Evolutionary conservation across 2,797 vertebrate species (phyloP), one percentile per base, ranked within the genome.

Genomic region (Danio kyathit): DNA sequence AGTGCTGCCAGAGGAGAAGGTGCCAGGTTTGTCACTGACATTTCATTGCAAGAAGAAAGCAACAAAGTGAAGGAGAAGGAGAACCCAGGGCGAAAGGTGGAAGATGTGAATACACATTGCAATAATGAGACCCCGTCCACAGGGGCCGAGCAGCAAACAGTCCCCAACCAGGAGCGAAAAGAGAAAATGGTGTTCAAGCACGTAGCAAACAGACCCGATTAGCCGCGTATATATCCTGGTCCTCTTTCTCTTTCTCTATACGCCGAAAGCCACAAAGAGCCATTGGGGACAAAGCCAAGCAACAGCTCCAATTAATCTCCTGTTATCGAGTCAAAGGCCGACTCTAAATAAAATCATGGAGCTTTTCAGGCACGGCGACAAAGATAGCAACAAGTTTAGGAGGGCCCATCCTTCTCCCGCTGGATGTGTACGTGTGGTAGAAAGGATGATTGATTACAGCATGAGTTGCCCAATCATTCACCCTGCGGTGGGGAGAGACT

Each of bases 21-120:
- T 60, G 44, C 54, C 43, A 72, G 74, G 79, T 81, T 87, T 87
- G 91, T 92, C 86, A 89, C 80, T 84, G 82, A 76, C 82, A 91
- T 89, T 86, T 83, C 69, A 70, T 81, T 88, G 88, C 88, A 48
- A 29, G 56, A 17, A 76, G 49, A 29, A 59, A 14, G 49, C 10
- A 13, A 38, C 29, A 59, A 65, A 46, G 57, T 21, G n/a, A 63
- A 54, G 21, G 51, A 63, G 54, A 65, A 59, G 54, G 52, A 80
- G 13, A 82, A 90, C 89, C 88, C 81, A 83, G 83, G 88, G 89
- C 79, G 16, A 88, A 88, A 79, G 70, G 79, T 88, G 79, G 83
- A 89, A 86, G 86, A 89, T 90, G 87, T 90, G 90, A 91, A 90
- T 91, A 89, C 88, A 90, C 90, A 92, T 92, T 87, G 89, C 88